Percentiles rank a stretch among this genome's conserved stretches.
Evolutionary conservation across 2,113 vertebrate species (phyloP).

Genomic region (Okapia johnstoni): DNA sequence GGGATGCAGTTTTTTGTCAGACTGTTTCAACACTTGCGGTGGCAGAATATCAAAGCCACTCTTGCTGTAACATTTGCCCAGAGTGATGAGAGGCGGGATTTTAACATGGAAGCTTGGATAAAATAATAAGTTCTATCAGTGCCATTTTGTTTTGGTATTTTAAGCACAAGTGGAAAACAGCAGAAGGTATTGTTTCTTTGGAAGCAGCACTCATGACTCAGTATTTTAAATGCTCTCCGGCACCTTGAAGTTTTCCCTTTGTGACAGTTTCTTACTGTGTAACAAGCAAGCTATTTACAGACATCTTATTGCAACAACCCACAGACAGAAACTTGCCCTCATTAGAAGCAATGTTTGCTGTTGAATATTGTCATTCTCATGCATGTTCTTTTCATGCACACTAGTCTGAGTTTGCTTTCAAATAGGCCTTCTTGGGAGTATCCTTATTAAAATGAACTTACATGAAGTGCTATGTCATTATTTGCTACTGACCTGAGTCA

Average conservation of each 20-base stretch:
- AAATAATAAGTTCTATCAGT: constrained; percentile 50
- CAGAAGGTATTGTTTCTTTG: background rate
- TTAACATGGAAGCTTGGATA: constrained; percentile 10
- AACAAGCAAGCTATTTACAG: background rate
- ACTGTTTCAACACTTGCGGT: constrained; percentile 2
- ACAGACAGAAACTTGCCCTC: background rate
- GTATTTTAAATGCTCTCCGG: background rate
- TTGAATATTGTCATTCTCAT: background rate
- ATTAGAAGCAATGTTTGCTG: background rate
- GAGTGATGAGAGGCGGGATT: background rate
- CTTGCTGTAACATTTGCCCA: background rate
- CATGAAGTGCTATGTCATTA: background rate
- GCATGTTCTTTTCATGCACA: background rate
- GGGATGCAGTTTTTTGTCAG: background rate
- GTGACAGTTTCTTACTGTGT: background rate
- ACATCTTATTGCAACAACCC: background rate
- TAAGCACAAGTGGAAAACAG: constrained; percentile 9
- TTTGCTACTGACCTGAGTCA: background rate
- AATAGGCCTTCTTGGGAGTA: background rate
- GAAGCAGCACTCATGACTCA: background rate
- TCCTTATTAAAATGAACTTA: constrained; percentile 22
- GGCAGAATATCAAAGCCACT: constrained; percentile 19
- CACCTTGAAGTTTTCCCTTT: background rate
- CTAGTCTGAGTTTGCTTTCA: background rate
- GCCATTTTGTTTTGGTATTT: constrained; percentile 39